Evolutionary conservation across 2,113 vertebrate genomes (phyloP).

Genomic region (Orientallactaga bullata): DNA sequence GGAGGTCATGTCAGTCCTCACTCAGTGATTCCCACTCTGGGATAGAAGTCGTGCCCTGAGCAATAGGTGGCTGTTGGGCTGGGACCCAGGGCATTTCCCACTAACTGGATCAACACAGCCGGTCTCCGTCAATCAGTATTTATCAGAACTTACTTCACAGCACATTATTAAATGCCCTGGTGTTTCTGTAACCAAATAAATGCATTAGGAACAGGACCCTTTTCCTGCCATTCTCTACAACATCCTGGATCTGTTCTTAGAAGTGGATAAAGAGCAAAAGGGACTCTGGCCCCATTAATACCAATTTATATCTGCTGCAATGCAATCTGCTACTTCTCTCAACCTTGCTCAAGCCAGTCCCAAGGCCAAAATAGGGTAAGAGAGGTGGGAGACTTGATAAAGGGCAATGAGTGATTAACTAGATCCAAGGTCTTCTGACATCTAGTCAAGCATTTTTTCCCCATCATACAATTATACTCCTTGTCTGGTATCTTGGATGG

Average conservation of each 20-base stretch:
- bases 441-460: background rate
- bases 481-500: background rate
- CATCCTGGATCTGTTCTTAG: slow-evolving; percentile 74
- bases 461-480: background rate
- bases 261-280: slow-evolving; percentile 53
- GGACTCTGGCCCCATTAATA: slow-evolving; percentile 17
- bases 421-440: background rate
- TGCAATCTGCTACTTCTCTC: background rate
- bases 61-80: slow-evolving; percentile 5
- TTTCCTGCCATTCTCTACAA: slow-evolving; percentile 64
- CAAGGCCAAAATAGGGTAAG: background rate
- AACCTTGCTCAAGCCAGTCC: background rate
- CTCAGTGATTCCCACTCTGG: background rate
- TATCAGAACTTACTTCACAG: slow-evolving; percentile 61
- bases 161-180: slow-evolving; percentile 63
- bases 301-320: slow-evolving; percentile 1
- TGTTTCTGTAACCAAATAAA: slow-evolving; percentile 77
- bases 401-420: slow-evolving; percentile 7
- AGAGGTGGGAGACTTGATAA: background rate
- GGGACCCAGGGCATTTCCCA: slow-evolving; percentile 47
- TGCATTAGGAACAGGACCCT: slow-evolving; percentile 70
- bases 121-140: slow-evolving; percentile 57
- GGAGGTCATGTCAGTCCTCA: background rate
- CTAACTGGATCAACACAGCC: slow-evolving; percentile 48
- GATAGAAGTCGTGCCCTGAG: background rate